Conservation (phyloP, 2,113 vertebrate species). For the Hucho hucho region DNA sequence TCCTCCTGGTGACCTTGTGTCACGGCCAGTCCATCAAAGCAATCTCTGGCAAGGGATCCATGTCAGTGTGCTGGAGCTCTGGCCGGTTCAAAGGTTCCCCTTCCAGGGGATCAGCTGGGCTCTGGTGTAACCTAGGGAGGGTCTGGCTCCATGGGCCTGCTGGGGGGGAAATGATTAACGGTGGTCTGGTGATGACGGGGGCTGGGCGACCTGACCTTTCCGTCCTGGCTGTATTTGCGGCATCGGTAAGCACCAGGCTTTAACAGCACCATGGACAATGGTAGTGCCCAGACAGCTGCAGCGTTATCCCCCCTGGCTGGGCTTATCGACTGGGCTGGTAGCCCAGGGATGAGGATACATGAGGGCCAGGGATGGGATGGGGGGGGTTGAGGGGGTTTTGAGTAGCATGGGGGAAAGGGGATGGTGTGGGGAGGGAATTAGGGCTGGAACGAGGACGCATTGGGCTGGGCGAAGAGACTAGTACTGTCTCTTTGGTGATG, state of each 20-base stretch:
- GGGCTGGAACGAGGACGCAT: too few relatives aligned
- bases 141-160: slow-evolving; percentile 51
- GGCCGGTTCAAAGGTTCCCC: slow-evolving; percentile 28
- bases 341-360: slow-evolving; percentile 16
- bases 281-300: slow-evolving; percentile 65
- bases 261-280: slow-evolving; percentile 49
- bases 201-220: slow-evolving; percentile 64
- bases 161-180: slow-evolving; percentile 57
- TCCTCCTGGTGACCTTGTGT: slow-evolving; percentile 10
- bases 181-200: slow-evolving; percentile 45
- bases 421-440: background rate
- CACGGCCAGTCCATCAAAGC: slow-evolving; percentile 31
- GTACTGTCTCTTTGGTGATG: too few relatives aligned
- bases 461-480: too few relatives aligned
- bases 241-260: slow-evolving; percentile 54
- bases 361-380: background rate
- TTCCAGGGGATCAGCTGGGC: slow-evolving; percentile 37
- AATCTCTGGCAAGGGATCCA: slow-evolving; percentile 28
- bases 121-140: slow-evolving; percentile 48
- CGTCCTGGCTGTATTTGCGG: slow-evolving; percentile 49
- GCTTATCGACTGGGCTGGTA: slow-evolving; percentile 49
- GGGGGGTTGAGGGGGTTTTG: background rate
- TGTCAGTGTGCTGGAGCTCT: slow-evolving; percentile 36
- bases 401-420: background rate
- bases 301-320: slow-evolving; percentile 46